Percentiles rank a stretch among this genome's conserved stretches.
phyloP scores from a whole-genome alignment of 2,113 vertebrate genomes.

The Perca fluviatilis region DNA sequence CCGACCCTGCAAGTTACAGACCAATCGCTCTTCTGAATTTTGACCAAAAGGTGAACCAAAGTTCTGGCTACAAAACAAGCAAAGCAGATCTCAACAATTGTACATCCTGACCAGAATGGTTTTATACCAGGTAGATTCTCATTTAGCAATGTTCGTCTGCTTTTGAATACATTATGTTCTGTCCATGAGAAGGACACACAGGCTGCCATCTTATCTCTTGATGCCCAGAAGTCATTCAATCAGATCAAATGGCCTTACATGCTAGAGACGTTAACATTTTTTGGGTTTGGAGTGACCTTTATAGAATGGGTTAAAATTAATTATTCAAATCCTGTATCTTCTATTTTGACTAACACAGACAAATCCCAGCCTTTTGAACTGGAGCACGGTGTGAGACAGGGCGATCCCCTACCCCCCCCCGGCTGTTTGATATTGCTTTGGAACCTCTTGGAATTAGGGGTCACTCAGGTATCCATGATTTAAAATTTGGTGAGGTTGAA shows the following conservation, averaged over 20 bases:
- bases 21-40: too few species aligned
- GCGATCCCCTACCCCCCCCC: background rate
- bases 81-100: background rate
- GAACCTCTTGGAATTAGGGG: too few species aligned
- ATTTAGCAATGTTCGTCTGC: background rate
- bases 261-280: background rate
- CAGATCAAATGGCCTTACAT: background rate
- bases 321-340: background rate
- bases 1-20: too few species aligned
- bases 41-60: too few species aligned
- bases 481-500: too few species aligned
- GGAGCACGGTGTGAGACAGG: background rate
- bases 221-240: background rate
- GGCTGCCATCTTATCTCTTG: background rate
- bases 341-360: background rate
- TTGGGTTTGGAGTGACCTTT: background rate
- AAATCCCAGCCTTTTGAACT: conserved; percentile 3
- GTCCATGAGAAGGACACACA: background rate
- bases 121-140: background rate
- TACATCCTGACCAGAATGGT: background rate
- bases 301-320: background rate
- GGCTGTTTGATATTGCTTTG: too few species aligned
- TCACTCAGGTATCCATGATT: too few species aligned
- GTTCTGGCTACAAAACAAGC: too few species aligned
- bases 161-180: background rate